Base-by-base conservation (phyloP, 2,113 vertebrate species). In the Mionectes macconnelli region DNA sequence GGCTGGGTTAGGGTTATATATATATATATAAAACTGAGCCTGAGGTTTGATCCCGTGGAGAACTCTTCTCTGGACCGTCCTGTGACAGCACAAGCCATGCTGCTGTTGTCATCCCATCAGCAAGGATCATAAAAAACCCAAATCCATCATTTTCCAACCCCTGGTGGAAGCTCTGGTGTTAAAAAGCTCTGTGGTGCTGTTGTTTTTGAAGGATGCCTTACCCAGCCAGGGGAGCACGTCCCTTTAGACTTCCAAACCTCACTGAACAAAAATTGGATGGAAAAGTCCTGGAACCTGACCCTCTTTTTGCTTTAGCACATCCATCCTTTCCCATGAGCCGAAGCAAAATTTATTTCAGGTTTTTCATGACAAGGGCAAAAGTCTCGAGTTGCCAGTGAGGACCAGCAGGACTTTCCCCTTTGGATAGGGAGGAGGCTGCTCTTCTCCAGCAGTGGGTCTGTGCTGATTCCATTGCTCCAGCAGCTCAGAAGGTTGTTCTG, bases 391-490 rank as follows among this genome's bases (percentile, higher is more conserved):
- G 87, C 27, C 12, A 4, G 1, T 4, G 25, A n/a, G 66, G 20
- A 4, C 2, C 47, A 40, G 42, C 35, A 25, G 1, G 3, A 10
- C 19, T 47, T 37, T 23, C 22, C 3, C 62, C 17, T 28, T 1
- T 0, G 3, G 27, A 1, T 16, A n/a, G 19, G 37, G 39, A 23
- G 23, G 52, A 56, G 42, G 27, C 19, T 30, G 31, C 28, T 16
- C 24, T 73, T 14, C 37, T 28, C 21, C 24, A 4, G 62, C 50
- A 9, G 8, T 1, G 33, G 39, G 12, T 52, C 77, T 37, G 52
- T 3, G 72, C 39, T 47, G 69, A n/a, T 75, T 19, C 31, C 64
- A 8, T 9, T 5, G 4, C 60, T 40, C 12, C 31, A 5, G 45
- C 45, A 22, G 64, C 67, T 5, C 56, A 12, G 39, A 8, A 23